Percentiles rank a stretch among this genome's conserved stretches.
phyloP scores from a whole-genome alignment of 1,140 invertebrate genomes.

The Drosophila kohkoa region DNA sequence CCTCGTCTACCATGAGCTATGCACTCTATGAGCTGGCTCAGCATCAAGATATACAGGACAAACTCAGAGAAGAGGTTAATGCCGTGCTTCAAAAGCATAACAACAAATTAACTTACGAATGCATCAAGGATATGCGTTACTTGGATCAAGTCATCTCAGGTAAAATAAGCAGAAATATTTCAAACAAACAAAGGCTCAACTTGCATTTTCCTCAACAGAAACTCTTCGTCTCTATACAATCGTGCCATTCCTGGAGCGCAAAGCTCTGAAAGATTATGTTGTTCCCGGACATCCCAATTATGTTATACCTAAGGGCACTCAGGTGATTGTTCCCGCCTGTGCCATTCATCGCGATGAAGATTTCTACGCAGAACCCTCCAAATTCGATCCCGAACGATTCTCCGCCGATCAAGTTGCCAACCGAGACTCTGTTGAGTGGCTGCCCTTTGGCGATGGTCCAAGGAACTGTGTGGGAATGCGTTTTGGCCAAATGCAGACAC shows the following conservation, averaged over 20 bases:
- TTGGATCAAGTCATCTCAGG: constrained; percentile 84
- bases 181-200: neutral
- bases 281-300: constrained; percentile 87
- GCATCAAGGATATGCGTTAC: constrained; percentile 86
- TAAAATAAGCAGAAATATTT: neutral
- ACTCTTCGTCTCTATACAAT: constrained; percentile 89
- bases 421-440: constrained; percentile 84
- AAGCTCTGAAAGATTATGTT: constrained; percentile 87
- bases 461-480: constrained; percentile 85
- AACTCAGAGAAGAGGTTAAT: constrained; percentile 83
- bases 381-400: constrained; percentile 87
- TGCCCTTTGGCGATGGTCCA: constrained; percentile 89
- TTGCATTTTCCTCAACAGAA: constrained; percentile 81
- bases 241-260: constrained; percentile 86
- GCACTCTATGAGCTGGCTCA: constrained; percentile 86
- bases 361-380: constrained; percentile 86
- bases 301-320: constrained; percentile 86
- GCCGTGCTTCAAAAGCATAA: constrained; percentile 84
- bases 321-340: constrained; percentile 87
- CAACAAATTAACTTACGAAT: constrained; percentile 85
- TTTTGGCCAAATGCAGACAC: constrained; percentile 85
- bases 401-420: constrained; percentile 82
- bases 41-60: constrained; percentile 86
- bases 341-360: constrained; percentile 87
- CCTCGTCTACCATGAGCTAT: constrained; percentile 86